These are phyloP conservation scores for Apaloderma vittatum DNA, from an alignment of 2,113 vertebrate species.

Conservation along the genomic window DNA sequence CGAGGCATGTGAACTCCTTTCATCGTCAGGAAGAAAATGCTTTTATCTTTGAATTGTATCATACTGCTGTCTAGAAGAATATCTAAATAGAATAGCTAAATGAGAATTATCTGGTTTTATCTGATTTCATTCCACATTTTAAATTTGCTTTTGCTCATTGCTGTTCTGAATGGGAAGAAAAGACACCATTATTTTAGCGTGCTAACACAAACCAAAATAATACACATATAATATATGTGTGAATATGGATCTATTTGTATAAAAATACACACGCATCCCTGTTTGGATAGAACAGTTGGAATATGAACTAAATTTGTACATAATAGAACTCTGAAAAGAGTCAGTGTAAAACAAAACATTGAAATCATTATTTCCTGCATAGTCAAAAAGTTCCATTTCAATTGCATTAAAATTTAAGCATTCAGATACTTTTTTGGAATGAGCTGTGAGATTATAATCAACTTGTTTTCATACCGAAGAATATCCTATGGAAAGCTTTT, in stretches of 20 bases:
- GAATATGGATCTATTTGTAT: not conserved
- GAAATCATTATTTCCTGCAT: not conserved
- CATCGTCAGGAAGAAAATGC: not conserved
- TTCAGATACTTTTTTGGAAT: not conserved
- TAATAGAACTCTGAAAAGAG: not conserved
- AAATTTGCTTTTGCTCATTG: not conserved
- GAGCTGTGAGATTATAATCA: not conserved
- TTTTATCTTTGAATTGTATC: not conserved
- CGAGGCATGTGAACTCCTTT: not conserved
- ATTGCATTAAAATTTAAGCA: not conserved
- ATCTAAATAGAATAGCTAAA: not conserved
- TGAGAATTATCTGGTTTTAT: not conserved
- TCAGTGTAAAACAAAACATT: not conserved
- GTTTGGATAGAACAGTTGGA: not conserved
- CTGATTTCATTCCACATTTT: rapidly evolving
- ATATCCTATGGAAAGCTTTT: not conserved
- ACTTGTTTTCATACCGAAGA: not conserved
- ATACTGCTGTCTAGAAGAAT: not conserved
- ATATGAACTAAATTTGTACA: not conserved
- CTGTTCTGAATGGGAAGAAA: not conserved
- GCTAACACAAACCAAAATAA: not conserved
- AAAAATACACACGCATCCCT: not conserved
- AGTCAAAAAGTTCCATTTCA: not conserved
- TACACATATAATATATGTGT: no score
- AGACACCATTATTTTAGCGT: not conserved